Conservation (phyloP, 2,888 invertebrate genomes). For the Drymonia ruficornis region DNA sequence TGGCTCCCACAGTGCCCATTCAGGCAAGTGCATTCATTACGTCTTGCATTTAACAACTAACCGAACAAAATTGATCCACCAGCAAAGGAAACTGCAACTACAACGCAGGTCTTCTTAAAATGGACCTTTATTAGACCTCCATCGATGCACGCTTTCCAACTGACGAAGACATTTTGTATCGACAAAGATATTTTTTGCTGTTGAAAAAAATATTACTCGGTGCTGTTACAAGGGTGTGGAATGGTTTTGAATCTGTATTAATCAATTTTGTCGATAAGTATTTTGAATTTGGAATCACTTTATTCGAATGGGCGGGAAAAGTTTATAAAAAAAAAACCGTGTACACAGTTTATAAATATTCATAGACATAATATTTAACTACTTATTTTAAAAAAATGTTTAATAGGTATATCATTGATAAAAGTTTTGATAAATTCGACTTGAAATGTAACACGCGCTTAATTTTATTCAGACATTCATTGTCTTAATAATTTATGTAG, state of each 20-base stretch:
- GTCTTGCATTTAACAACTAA: slow-evolving; percentile 26
- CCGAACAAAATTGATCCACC: slow-evolving; percentile 7
- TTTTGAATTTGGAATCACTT: background rate
- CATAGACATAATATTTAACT: too few species aligned
- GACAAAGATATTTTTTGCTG: slow-evolving; percentile 25
- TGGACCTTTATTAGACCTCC: slow-evolving; percentile 38
- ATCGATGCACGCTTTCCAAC: slow-evolving; percentile 38
- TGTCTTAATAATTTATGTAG: slow-evolving; percentile 26
- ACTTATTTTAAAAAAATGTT: too few species aligned
- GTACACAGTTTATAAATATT: too few species aligned
- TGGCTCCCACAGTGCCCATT: slow-evolving; percentile 46
- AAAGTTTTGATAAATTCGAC: background rate
- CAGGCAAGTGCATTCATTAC: slow-evolving; percentile 51
- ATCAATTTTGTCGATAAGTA: background rate
- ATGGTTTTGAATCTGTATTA: background rate
- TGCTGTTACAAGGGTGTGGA: background rate
- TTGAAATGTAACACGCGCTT: background rate
- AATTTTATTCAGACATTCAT: slow-evolving; percentile 21
- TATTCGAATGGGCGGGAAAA: too few species aligned
- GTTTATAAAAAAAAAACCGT: too few species aligned
- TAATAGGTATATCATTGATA: background rate
- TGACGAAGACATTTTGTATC: slow-evolving; percentile 28
- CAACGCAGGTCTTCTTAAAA: slow-evolving; percentile 14
- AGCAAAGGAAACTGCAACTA: background rate
- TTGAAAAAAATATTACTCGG: slow-evolving; percentile 13